Evolutionary conservation across 2,113 vertebrate genomes (phyloP).

Genomic region (Spheniscus mendiculus): DNA sequence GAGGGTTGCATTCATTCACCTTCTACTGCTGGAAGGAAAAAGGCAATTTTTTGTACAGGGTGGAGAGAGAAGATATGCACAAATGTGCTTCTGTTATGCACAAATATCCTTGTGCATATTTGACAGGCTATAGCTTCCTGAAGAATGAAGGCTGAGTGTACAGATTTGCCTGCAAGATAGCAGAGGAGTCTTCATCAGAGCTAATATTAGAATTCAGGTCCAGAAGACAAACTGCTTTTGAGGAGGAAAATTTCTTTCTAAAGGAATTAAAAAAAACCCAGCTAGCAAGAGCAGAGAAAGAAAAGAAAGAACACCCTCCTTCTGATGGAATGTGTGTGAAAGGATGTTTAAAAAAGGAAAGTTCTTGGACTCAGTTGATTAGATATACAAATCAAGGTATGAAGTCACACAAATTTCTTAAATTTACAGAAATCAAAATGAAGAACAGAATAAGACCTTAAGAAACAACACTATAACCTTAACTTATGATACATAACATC

Average conservation of each 20-base stretch:
- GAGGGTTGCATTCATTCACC: not conserved
- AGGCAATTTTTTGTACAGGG: not conserved
- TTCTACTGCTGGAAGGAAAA: not conserved
- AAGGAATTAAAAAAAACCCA: not conserved
- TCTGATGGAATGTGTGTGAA: not conserved
- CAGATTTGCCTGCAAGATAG: not conserved
- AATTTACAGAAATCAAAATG: not conserved
- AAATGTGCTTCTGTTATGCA: no score
- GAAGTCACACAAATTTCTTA: not conserved
- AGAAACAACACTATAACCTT: not conserved
- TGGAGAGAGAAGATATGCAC: not conserved
- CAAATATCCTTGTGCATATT: not conserved
- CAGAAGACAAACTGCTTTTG: not conserved
- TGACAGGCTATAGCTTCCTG: not conserved
- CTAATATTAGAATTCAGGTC: not conserved
- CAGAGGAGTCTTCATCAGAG: not conserved
- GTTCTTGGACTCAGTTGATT: not conserved
- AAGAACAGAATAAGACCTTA: not conserved
- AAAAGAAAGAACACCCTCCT: not conserved
- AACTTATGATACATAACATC: not conserved
- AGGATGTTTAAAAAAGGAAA: not conserved
- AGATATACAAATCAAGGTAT: not conserved
- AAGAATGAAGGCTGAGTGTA: not conserved
- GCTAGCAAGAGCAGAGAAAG: not conserved
- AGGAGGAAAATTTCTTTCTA: not conserved